phyloP scores from a whole-genome alignment of 30 jellyfish, hydroid and myxozoan species.

The Aurelia sp. region DNA sequence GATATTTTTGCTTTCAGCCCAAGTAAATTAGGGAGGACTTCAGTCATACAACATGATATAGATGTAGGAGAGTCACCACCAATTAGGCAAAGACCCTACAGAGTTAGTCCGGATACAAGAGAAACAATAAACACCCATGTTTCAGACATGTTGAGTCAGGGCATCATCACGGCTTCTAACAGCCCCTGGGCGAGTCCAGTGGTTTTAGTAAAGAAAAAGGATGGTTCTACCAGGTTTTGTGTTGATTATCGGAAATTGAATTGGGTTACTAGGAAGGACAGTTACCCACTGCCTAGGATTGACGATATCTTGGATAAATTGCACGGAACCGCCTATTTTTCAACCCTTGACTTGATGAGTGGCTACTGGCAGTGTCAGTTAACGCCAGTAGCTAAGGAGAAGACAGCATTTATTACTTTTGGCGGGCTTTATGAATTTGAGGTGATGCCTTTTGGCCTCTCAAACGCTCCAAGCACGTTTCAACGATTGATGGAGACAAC shows the following conservation, averaged over 20 bases:
- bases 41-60: too few species aligned
- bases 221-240: slow-evolving; percentile 16
- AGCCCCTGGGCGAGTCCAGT: slow-evolving; percentile 64
- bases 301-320: slow-evolving; percentile 19
- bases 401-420: too few species aligned
- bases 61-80: too few species aligned
- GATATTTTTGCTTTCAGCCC: too few species aligned
- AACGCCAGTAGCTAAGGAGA: background rate
- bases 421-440: too few species aligned
- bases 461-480: too few species aligned
- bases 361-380: slow-evolving; percentile 51
- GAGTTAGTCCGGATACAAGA: too few species aligned
- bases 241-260: slow-evolving; percentile 18
- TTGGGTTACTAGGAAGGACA: slow-evolving; percentile 27
- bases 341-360: slow-evolving; percentile 34
- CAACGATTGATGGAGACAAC: too few species aligned
- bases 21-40: too few species aligned
- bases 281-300: slow-evolving; percentile 32
- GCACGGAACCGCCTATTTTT: slow-evolving; percentile 8
- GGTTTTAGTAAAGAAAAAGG: slow-evolving; percentile 36
- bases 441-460: too few species aligned
- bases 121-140: slow-evolving; percentile 4
- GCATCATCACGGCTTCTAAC: slow-evolving; percentile 37
- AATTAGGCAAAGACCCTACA: too few species aligned
- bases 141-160: slow-evolving; percentile 21